phyloP scores from a whole-genome alignment of 2,797 vertebrate species.

The Sebastiscus albofasciatus region DNA sequence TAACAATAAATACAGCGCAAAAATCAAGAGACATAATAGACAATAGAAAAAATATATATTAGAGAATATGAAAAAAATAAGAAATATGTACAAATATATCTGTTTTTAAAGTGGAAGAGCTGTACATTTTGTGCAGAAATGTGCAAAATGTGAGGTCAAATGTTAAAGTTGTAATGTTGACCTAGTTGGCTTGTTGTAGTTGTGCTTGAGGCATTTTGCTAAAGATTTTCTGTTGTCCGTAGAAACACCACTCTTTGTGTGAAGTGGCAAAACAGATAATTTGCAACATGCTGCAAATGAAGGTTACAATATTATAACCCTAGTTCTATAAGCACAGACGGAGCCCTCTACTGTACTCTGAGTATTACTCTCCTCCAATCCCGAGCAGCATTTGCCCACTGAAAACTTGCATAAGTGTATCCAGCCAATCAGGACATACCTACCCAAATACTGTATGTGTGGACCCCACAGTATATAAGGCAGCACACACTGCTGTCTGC shows the following conservation, averaged over 20 bases:
- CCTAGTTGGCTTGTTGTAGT: neutral
- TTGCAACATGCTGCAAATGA: neutral
- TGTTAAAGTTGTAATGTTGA: neutral
- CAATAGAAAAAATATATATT: neutral
- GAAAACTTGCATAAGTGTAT: no score
- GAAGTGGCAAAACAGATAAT: neutral
- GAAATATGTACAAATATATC: neutral
- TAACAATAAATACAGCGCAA: neutral
- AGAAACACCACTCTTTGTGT: neutral
- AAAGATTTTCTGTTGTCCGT: neutral
- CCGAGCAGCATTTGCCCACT: no score
- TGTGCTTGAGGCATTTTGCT: neutral
- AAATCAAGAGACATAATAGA: neutral
- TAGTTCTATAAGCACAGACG: neutral
- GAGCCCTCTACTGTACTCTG: no score
- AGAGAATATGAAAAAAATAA: neutral
- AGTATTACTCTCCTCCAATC: no score
- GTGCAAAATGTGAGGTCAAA: neutral
- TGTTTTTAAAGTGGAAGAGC: neutral
- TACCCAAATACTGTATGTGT: no score
- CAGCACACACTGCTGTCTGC: no score
- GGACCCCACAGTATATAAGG: no score
- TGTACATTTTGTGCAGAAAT: neutral
- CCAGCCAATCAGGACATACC: no score
- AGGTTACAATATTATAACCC: neutral